Base-by-base conservation (phyloP, 2,113 vertebrate genomes). In the Smithornis capensis region DNA sequence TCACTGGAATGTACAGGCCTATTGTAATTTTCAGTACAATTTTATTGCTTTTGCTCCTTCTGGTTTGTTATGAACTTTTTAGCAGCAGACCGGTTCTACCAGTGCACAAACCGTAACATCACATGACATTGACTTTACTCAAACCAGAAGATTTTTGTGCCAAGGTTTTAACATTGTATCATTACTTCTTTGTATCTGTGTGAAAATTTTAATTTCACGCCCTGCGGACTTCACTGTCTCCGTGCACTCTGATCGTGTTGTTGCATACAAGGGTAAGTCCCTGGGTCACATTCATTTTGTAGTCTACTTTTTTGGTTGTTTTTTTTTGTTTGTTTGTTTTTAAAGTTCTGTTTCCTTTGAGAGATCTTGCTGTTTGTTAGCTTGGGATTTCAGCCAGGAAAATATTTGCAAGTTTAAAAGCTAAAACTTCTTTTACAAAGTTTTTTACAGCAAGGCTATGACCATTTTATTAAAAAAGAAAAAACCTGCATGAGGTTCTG, bases 201-300 rank as follows among this genome's bases (percentile, higher is more conserved):
- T 95, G 94, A 96, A 97, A 95, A 97, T 97, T 97, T 98, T 97
- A 97, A 97, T 98, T 98, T 98, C 96, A 97, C 35, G 62, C 94
- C 95, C 95, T 97, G 69, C 10, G 90, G 96, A 96, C 95, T 97
- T 97, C 95, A 94, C 84, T 94, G 81, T 96, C 94, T 95, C 85
- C 89, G 79, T 97, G 85, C 89, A 70, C 87, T 95, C 94, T 96
- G 63, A 68, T 95, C 10, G 21, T 95, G 56, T 95, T 95, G 92
- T 94, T 94, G 89, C 91, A 95, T 90, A 94, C 86, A 94, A 97
- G 88, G 93, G 79, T 95, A 97, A 97, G 95, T 96, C 95, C 91
- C 79, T 92, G 75, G 94, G 94, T 97, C 94, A 93, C 44, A 38
- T 96, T 97, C 73, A 92, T 97, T 97, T 97, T 95, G 94, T 82